Evolutionary conservation across 2,888 invertebrate genomes (phyloP), one percentile per base, ranked within the genome.

Genomic region (Latrodectus hesperus): DNA sequence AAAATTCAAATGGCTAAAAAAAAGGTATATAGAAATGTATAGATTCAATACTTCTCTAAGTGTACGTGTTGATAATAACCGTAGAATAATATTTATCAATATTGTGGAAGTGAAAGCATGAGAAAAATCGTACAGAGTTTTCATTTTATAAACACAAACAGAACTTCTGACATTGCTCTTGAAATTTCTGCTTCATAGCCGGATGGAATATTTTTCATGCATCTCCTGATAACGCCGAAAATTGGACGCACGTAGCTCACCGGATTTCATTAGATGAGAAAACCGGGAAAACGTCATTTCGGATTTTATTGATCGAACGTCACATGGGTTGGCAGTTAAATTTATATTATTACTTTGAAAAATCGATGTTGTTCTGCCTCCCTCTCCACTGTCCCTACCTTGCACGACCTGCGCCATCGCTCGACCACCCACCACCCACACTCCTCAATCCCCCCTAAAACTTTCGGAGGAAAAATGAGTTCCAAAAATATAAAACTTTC

Each of bases 291-390:
- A 82, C 82, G 82, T 82, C 82, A 82, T 82, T 82, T 82, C 74
- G 82, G 82, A 81, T 81, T 86, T 74, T 76, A 86, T 86, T 86
- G 86, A 86, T 86, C 86, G 86, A 38, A 71, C 81, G 86, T 81
- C 86, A 86, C 81, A 86, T 86, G 86, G 86, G 75, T 77, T 81
- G 86, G 81, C 86, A 86, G 86, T 86, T 86, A 86, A 86, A 86
- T 86, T 86, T 86, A 86, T 86, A 86, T 86, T 86, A 81, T 81
- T 86, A 72, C 86, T 81, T 76, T 60, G 60, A 71, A 81, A 86
- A 86, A 86, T 86, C 86, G 86, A 86, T 86, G 12, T 38, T 38
- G 38, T 60, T 12, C n/a, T 9, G 65, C 71, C 52, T 53, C 64
- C 12, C 53, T 72, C 77, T 51, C 72, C 38, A 49, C 71, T 55